These are phyloP conservation scores for Schrankia costaestrigalis DNA, from an alignment of 2,888 invertebrate species.

Conservation along the genomic window DNA sequence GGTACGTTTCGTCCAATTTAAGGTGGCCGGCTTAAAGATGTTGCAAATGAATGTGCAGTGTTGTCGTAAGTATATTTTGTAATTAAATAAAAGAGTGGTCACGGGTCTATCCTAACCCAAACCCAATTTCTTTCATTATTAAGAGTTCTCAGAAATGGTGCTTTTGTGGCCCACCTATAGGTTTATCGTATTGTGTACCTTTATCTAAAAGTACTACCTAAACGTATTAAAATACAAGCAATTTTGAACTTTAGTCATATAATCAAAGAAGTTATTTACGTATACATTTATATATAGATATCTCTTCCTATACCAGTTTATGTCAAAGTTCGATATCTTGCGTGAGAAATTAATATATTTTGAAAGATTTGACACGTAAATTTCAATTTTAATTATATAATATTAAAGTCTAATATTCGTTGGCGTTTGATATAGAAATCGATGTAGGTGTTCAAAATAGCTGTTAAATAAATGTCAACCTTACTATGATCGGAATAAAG, in stretches of 20 bases:
- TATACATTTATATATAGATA: conserved; percentile 1
- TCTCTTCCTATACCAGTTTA: conserved; percentile 14
- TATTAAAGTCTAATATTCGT: neutral
- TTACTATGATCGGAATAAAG: too few species aligned
- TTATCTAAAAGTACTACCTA: conserved; percentile 7
- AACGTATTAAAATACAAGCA: neutral
- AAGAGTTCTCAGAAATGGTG: too few species aligned
- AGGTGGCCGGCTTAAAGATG: too few species aligned
- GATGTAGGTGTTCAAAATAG: conserved; percentile 19
- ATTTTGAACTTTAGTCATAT: conserved; percentile 9
- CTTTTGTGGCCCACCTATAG: too few species aligned
- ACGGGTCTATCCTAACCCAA: too few species aligned
- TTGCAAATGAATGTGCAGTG: too few species aligned
- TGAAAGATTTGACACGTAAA: neutral
- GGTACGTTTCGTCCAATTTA: too few species aligned
- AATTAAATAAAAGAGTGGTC: too few species aligned
- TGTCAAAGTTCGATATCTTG: conserved; percentile 27
- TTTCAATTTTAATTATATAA: neutral
- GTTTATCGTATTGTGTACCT: conserved; percentile 8
- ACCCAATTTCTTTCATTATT: too few species aligned
- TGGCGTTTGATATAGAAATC: conserved; percentile 2
- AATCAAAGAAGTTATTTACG: conserved; percentile 11
- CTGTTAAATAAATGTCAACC: too few species aligned
- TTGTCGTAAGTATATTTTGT: too few species aligned
- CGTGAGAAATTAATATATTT: conserved; percentile 14